Base-by-base conservation (phyloP, 2,888 invertebrate species). In the Standfussiana lucernea region DNA sequence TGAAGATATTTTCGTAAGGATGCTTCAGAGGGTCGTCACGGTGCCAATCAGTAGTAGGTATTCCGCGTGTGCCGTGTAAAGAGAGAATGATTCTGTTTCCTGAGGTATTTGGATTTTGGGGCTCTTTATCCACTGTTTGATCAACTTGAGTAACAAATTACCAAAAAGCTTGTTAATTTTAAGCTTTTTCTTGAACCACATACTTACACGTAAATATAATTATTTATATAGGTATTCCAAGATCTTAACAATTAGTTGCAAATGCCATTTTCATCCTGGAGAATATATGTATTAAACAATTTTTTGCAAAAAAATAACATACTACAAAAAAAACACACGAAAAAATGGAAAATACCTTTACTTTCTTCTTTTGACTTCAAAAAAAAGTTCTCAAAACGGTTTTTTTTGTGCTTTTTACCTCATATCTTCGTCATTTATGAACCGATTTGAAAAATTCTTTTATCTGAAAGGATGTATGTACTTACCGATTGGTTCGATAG, bases 141-240 rank as follows among this genome's bases (percentile, higher is more conserved):
- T 28, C 18, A 42, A 75, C 35, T 62, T 50, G n/a, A 62, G 28
- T 72, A 45, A 37, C 2, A 47, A 62, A 75, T 64, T 6, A 62
- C 50, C 40, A 32, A 32, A 37, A 45, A 75, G 40, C 28, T 37
- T 35, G 0, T 40, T 8, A 72, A 40, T 40, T 42, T 10, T 37
- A 10, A 64, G 76, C 18, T 28, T 37, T 37, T 28, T 18, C 18
- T 18, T n/a, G 65, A 68, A 18, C 35, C 50, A 35, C n/a, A 10
- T 24, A n/a, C 15, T n/a, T n/a, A n/a, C n/a, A n/a, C n/a, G n/a
- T n/a, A n/a, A n/a, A n/a, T n/a, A n/a, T n/a, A n/a, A n/a, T n/a
- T n/a, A n/a, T n/a, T n/a, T n/a, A n/a, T n/a, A n/a, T n/a, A n/a
- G n/a, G 61, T 37, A 53, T 37, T n/a, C n/a, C 24, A 68, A 35